phyloP scores from a whole-genome alignment of 2,888 invertebrate genomes.

The Augiades crinisus region DNA sequence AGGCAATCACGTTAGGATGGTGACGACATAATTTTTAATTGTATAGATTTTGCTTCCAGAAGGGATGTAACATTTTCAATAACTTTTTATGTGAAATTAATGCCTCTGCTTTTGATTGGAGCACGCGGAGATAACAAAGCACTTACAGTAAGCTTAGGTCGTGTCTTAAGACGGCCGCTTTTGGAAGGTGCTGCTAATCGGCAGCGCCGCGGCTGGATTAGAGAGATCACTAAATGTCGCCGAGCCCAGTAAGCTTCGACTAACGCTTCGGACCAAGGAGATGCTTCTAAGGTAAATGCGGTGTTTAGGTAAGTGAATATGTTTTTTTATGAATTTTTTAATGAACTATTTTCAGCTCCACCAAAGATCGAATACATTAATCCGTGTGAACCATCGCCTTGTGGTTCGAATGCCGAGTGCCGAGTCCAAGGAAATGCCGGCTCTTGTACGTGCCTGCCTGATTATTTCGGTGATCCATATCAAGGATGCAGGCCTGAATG shows the following conservation, averaged over 20 bases:
- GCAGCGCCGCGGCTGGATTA: constrained; percentile 64
- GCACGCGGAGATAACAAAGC: constrained; percentile 81
- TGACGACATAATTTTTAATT: constrained; percentile 50
- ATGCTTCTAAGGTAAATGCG: constrained; percentile 70
- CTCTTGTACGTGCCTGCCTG: constrained; percentile 86
- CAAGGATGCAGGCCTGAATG: constrained; percentile 87
- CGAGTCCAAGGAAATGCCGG: constrained; percentile 87
- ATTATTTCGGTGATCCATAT: constrained; percentile 89
- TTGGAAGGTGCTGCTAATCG: constrained; percentile 72
- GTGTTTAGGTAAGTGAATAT: constrained; percentile 38
- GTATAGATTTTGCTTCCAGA: constrained; percentile 66
- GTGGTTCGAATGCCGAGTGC: constrained; percentile 88
- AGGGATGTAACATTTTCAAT: constrained; percentile 67
- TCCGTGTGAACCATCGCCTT: constrained; percentile 84
- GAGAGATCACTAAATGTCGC: constrained; percentile 73
- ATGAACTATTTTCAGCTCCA: constrained; percentile 68
- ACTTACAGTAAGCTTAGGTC: constrained; percentile 81
- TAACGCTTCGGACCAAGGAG: constrained; percentile 78
- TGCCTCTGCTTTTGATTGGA: constrained; percentile 77
- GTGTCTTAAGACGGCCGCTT: constrained; percentile 70
- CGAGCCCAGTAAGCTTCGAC: constrained; percentile 77
- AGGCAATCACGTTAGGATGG: constrained; percentile 54
- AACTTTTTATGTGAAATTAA: constrained; percentile 74
- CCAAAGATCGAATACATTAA: constrained; percentile 68
- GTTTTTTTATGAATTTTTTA: constrained; percentile 59